Evolutionary conservation across 2,113 vertebrate genomes (phyloP).

Genomic region (Oreotrochilus melanogaster): DNA sequence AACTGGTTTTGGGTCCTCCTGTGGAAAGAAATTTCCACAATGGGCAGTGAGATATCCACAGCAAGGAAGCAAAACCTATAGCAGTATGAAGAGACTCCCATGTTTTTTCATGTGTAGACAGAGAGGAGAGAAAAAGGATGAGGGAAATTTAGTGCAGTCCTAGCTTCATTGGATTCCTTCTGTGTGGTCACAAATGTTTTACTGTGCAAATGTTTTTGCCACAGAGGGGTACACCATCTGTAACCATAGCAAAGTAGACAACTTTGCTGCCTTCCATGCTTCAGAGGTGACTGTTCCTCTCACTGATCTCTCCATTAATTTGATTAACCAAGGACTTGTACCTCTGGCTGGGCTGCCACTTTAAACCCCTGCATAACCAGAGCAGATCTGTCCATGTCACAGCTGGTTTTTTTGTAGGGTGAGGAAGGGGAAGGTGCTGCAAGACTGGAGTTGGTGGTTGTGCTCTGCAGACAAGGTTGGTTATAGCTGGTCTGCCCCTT

Average conservation of each 20-base stretch:
- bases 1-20: not conserved
- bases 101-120: not conserved
- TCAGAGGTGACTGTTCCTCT: not conserved
- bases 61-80: not conserved
- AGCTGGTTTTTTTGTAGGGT: not conserved
- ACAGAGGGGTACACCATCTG: no score
- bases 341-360: not conserved
- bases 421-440: not conserved
- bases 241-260: not conserved
- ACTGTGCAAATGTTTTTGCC: no score
- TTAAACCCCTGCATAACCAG: not conserved
- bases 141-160: not conserved
- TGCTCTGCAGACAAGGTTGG: rapidly evolving
- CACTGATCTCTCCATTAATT: not conserved
- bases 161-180: not conserved
- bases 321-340: not conserved
- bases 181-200: not conserved
- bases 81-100: not conserved
- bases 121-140: not conserved
- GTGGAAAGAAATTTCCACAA: not conserved
- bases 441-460: not conserved
- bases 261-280: not conserved
- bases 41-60: not conserved
- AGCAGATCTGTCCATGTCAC: not conserved
- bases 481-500: not conserved